Conservation (phyloP, 2,797 vertebrate genomes). For the Myotis findleyi region DNA sequence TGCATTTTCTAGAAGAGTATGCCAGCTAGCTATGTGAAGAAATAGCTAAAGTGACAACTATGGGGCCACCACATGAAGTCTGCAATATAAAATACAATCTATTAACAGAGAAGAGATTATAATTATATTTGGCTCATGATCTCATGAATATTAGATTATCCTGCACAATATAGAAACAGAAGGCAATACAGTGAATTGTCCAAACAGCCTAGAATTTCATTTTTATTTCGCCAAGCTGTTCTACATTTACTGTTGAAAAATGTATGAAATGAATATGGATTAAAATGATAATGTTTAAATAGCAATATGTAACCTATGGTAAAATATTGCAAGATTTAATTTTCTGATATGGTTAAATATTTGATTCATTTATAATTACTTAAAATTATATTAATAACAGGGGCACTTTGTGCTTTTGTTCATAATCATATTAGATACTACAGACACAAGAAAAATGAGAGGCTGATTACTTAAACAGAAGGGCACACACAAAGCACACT, state of each 20-base stretch:
- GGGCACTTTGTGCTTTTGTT: neutral
- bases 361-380: constrained; percentile 21
- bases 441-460: neutral
- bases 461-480: constrained; percentile 1
- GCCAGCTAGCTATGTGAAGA: neutral
- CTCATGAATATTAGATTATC: constrained; percentile 66
- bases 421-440: neutral
- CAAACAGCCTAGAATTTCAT: constrained; percentile 69
- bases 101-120: neutral
- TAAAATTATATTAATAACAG: constrained; percentile 3
- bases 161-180: constrained; percentile 51
- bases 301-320: neutral
- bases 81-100: constrained; percentile 50
- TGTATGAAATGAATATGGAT: constrained; percentile 72
- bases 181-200: constrained; percentile 61
- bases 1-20: neutral
- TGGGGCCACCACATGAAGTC: neutral
- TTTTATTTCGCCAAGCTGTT: constrained; percentile 73
- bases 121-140: constrained; percentile 65
- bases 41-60: neutral
- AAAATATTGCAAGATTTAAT: constrained; percentile 51
- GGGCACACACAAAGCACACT: constrained; percentile 1
- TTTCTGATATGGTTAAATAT: constrained; percentile 17
- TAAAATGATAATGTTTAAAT: constrained; percentile 76
- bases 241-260: constrained; percentile 56